Conservation (phyloP, 2,888 invertebrate genomes). For the Orthosia cruda region DNA sequence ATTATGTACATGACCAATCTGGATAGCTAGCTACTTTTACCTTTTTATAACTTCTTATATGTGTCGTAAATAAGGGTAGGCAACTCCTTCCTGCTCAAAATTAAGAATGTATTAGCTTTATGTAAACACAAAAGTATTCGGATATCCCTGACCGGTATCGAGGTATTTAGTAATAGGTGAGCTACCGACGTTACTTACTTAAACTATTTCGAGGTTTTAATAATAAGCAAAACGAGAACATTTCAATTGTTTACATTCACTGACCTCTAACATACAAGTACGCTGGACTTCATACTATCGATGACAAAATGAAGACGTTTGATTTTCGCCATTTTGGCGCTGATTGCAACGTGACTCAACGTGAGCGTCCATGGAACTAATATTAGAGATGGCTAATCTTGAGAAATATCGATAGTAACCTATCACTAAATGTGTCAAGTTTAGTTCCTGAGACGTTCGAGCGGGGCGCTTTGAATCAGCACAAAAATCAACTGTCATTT, state of each 20-base stretch:
- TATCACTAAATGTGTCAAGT: no score
- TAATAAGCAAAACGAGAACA: neutral
- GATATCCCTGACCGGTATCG: neutral
- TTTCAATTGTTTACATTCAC: neutral
- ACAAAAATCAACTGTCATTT: no score
- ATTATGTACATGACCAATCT: conserved; percentile 64
- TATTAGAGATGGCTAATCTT: no score
- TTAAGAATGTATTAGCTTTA: conserved; percentile 16
- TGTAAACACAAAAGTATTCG: neutral
- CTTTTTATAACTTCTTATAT: conserved; percentile 49
- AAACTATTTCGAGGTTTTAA: neutral
- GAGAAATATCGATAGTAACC: no score
- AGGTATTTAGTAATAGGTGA: neutral
- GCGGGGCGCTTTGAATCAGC: no score
- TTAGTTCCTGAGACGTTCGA: no score
- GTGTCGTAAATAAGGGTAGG: conserved; percentile 32
- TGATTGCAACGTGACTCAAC: no score
- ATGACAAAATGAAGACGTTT: no score
- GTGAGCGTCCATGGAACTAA: no score
- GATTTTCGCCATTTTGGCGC: no score
- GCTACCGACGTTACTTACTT: neutral
- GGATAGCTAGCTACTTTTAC: conserved; percentile 49
- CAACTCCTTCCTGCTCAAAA: conserved; percentile 24
- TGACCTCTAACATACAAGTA: no score
- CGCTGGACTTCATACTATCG: no score